Conservation (phyloP, 2,888 invertebrate genomes). For the Phorcus lineatus region DNA sequence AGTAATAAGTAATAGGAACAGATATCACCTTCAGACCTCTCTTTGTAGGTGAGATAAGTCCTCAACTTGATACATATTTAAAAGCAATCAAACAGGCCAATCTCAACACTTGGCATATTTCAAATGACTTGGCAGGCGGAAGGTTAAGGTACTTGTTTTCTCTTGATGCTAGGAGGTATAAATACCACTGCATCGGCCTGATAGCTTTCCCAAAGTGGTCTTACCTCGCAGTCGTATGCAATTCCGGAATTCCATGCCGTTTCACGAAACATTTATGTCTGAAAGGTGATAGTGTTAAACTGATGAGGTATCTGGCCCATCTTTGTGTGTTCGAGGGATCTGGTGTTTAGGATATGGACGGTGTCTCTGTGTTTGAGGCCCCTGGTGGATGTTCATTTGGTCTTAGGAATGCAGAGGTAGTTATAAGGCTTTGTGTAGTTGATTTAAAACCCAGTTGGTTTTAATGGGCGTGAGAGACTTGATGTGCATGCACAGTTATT, state of each 20-base stretch:
- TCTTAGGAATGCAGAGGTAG: neutral
- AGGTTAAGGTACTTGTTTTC: neutral
- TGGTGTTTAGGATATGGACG: neutral
- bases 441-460: too few relatives aligned
- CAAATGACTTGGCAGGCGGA: too few relatives aligned
- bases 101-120: too few relatives aligned
- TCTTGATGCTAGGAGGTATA: neutral
- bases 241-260: neutral
- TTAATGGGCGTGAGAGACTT: too few relatives aligned
- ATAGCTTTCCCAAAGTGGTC: neutral
- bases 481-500: too few relatives aligned
- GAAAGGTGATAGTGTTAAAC: conserved; percentile 2
- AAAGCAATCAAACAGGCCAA: too few relatives aligned
- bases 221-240: neutral
- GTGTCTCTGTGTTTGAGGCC: neutral
- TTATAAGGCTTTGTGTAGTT: too few relatives aligned
- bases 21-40: too few relatives aligned
- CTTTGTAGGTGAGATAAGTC: too few relatives aligned
- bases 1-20: too few relatives aligned
- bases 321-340: neutral
- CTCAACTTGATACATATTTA: too few relatives aligned
- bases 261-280: neutral
- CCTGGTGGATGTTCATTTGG: neutral
- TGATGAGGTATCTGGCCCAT: too few relatives aligned
- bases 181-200: neutral